These are phyloP conservation scores for Medauroidea extradentata DNA, from an alignment of 1,140 invertebrate genomes.

Conservation along the genomic window DNA sequence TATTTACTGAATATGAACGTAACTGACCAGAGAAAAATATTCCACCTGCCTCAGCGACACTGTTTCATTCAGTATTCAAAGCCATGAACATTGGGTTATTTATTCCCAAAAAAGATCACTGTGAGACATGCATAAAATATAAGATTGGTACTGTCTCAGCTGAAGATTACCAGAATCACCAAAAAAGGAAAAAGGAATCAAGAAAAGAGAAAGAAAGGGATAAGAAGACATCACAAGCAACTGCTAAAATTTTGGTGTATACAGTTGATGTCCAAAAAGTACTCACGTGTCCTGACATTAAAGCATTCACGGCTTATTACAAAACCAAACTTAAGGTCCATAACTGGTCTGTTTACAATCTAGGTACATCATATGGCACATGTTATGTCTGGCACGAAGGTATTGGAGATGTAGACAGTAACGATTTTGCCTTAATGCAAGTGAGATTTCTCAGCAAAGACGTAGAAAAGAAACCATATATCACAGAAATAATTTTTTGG, in stretches of 20 bases:
- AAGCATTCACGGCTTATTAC: not conserved
- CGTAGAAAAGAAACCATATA: not conserved
- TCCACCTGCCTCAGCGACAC: not conserved
- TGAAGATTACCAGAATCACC: not conserved
- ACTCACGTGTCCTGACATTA: not conserved
- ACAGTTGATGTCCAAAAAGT: slow-evolving; percentile 7
- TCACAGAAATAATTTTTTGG: slow-evolving; percentile 28
- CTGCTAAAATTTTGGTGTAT: not conserved
- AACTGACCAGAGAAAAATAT: slow-evolving; percentile 7
- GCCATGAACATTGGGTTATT: slow-evolving; percentile 8
- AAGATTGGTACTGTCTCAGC: not conserved
- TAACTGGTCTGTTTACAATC: not conserved
- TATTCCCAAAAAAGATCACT: slow-evolving; percentile 5
- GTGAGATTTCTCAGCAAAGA: not conserved
- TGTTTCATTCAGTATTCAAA: not conserved
- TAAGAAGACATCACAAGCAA: not conserved
- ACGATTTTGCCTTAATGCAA: not conserved
- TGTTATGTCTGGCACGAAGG: slow-evolving; percentile 3
- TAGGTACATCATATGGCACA: not conserved
- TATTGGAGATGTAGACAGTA: slow-evolving; percentile 5
- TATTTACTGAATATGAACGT: slow-evolving; percentile 1
- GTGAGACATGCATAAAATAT: slow-evolving; percentile 10
- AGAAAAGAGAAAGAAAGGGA: not conserved
- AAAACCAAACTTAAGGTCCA: not conserved
- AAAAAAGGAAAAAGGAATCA: not conserved